phyloP scores from a whole-genome alignment of 1,140 invertebrate species.

The Drosophila trapezifrons region DNA sequence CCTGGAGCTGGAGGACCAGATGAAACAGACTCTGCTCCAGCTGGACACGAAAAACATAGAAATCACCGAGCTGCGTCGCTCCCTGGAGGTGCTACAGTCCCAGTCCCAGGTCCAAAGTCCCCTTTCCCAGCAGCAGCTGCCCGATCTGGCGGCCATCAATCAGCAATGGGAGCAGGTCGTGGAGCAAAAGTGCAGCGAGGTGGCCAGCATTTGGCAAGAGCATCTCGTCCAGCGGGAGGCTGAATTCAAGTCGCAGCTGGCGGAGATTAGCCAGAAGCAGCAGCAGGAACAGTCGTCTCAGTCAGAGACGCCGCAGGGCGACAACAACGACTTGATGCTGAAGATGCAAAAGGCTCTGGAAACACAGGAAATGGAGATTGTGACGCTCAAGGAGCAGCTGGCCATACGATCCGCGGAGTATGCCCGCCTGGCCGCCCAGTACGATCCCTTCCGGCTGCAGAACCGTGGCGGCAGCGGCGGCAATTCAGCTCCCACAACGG shows the following conservation, averaged over 20 bases:
- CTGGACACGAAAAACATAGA: slow-evolving; percentile 80
- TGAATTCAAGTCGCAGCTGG: slow-evolving; percentile 85
- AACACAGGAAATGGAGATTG: slow-evolving; percentile 88
- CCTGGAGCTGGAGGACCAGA: slow-evolving; percentile 77
- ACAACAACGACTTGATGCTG: slow-evolving; percentile 33
- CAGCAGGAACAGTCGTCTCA: neutral
- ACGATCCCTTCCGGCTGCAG: slow-evolving; percentile 81
- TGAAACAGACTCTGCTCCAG: slow-evolving; percentile 72
- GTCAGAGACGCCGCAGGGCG: neutral
- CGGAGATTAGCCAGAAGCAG: too few relatives aligned
- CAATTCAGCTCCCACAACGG: slow-evolving; percentile 14
- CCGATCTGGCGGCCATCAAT: slow-evolving; percentile 60
- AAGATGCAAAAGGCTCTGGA: slow-evolving; percentile 86
- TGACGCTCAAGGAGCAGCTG: slow-evolving; percentile 87
- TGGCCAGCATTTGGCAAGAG: slow-evolving; percentile 88
- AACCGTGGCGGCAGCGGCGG: slow-evolving; percentile 40
- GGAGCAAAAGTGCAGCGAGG: slow-evolving; percentile 87
- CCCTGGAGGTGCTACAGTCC: slow-evolving; percentile 57
- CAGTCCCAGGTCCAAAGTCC: slow-evolving; percentile 67
- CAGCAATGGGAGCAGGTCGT: slow-evolving; percentile 85
- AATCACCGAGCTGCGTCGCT: slow-evolving; percentile 70
- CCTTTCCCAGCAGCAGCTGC: slow-evolving; percentile 23
- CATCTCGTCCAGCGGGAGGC: slow-evolving; percentile 86
- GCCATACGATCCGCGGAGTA: slow-evolving; percentile 85
- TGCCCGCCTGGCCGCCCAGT: slow-evolving; percentile 80